Percentiles rank a stretch among this genome's conserved stretches.
Evolutionary conservation across 2,888 invertebrate genomes (phyloP).

Genomic region (Nesidiocoris tenuis): DNA sequence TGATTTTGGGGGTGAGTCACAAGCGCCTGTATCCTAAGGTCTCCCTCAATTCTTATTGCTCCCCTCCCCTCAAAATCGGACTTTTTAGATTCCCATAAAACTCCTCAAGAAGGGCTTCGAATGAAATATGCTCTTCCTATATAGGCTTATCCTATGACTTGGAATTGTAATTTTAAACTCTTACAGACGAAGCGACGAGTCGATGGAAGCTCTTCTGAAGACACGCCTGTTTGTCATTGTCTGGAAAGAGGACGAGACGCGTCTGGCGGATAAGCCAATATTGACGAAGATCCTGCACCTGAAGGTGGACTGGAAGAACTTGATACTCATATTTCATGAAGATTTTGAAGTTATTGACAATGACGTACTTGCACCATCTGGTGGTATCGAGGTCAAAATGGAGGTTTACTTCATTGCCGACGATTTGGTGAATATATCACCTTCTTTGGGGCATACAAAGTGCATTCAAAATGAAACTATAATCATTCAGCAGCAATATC

Average conservation of each 20-base stretch:
- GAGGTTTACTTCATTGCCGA: no score
- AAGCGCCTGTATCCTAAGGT: no score
- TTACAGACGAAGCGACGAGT: not conserved
- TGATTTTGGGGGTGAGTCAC: no score
- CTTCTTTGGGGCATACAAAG: no score
- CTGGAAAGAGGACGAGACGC: not conserved
- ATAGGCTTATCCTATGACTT: not conserved
- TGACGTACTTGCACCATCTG: no score
- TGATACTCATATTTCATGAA: slow-evolving; percentile 17
- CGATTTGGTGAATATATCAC: no score
- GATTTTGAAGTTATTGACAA: no score
- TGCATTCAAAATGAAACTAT: no score
- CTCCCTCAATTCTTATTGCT: no score
- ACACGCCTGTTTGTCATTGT: slow-evolving; percentile 22
- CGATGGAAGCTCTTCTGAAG: no score
- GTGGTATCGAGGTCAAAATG: no score
- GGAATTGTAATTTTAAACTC: slow-evolving; percentile 27
- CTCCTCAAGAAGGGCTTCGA: slow-evolving; percentile 26
- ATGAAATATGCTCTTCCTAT: slow-evolving; percentile 28
- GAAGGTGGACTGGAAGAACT: not conserved
- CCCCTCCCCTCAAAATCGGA: slow-evolving; percentile 16
- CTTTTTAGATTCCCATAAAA: slow-evolving; percentile 38
- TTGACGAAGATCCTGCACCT: slow-evolving; percentile 12
- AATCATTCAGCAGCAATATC: no score
- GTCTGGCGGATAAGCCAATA: slow-evolving; percentile 10